Conservation (phyloP, 2,888 invertebrate genomes). For the Eretmocerus hayati region DNA sequence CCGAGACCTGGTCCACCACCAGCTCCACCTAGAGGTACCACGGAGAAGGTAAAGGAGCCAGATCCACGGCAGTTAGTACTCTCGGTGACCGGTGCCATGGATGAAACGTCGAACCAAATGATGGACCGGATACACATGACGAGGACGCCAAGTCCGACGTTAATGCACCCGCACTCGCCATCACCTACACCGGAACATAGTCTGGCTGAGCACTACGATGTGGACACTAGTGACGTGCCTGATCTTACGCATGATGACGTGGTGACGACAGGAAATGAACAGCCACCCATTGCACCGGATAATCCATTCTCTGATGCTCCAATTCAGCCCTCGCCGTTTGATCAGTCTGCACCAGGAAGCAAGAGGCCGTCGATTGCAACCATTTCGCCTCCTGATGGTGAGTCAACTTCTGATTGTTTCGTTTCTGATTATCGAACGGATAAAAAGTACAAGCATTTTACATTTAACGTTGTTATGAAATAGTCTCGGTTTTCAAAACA, state of each 20-base stretch:
- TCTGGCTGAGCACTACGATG: constrained; percentile 59
- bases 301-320: constrained; percentile 22
- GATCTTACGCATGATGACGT: background rate
- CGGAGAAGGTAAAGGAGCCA: too few species aligned
- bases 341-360: constrained; percentile 56
- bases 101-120: constrained; percentile 77
- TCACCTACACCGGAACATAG: constrained; percentile 70
- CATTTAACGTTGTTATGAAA: too few species aligned
- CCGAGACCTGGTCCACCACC: constrained; percentile 54
- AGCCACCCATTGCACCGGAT: constrained; percentile 11
- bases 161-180: constrained; percentile 83
- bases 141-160: constrained; percentile 79
- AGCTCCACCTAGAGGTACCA: constrained; percentile 70
- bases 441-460: too few species aligned
- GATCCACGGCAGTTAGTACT: too few species aligned
- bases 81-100: constrained; percentile 82
- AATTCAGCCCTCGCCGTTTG: constrained; percentile 35
- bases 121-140: constrained; percentile 78
- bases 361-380: constrained; percentile 33
- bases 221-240: constrained; percentile 47
- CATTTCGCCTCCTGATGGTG: constrained; percentile 7
- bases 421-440: too few species aligned
- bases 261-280: constrained; percentile 1
- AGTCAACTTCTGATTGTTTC: too few species aligned
- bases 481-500: too few species aligned